Base-by-base conservation (phyloP, 2,113 vertebrate species). In the Cyprinodon tularosa region DNA sequence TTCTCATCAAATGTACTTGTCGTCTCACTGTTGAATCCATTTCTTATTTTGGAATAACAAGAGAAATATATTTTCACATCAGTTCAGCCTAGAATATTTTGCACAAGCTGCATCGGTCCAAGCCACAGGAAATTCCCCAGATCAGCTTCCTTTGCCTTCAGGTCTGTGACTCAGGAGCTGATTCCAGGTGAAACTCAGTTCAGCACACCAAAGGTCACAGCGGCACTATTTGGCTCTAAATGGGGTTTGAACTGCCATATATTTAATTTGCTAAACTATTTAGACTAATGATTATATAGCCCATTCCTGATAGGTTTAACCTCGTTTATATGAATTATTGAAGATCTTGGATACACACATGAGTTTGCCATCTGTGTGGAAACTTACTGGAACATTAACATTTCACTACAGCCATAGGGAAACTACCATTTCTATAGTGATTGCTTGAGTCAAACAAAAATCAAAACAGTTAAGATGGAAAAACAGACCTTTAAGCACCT, bases 341-440 rank as follows among this genome's bases (percentile, higher is more conserved):
- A 91, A 68, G 76, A 82, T 63, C 67, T 61, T 80, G 66, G 63
- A 80, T 62, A 82, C 81, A 84, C 62, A 40, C 85, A 88, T 91
- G 86, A 84, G 82, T 90, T 82, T 76, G 74, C 91, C 90, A 92
- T 93, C 90, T 93, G 91, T 88, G 74, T 73, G 73, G 57, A 67
- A 48, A 79, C 71, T 67, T 82, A 86, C 84, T 78, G 60, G 59
- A 72, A 75, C 68, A 63, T 63, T 68, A 84, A 76, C 64, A 76
- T 84, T 80, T 81, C 74, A 72, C 45, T 53, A 68, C 66, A 64
- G 63, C 82, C 66, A 80, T 66, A 60, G 80, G 75, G 81, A 76
- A 50, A 67, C 60, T 68, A 76, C 53, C 71, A 86, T 78, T 73
- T 14, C 73, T 53, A 66, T 83, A 62, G 59, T 69, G 83, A 87